These are phyloP conservation scores for Phocides pigmalion DNA, from an alignment of 1,140 invertebrate species.

Conservation along the genomic window DNA sequence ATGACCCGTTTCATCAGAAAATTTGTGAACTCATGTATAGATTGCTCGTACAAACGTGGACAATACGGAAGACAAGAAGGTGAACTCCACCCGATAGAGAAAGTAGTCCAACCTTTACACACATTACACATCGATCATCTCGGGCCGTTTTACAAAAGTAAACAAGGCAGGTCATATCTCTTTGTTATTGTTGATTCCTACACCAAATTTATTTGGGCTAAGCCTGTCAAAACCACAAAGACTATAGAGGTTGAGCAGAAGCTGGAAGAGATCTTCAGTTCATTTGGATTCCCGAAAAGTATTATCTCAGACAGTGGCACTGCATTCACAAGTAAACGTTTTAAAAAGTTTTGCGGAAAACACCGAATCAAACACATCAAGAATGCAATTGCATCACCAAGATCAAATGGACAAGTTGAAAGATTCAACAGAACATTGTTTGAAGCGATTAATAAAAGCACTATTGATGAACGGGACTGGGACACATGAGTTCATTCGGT, in stretches of 20 bases:
- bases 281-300: constrained; percentile 7
- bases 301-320: constrained; percentile 20
- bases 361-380: constrained; percentile 15
- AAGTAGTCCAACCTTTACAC: constrained; percentile 2
- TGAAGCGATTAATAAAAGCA: constrained; percentile 15
- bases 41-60: neutral
- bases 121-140: constrained; percentile 19
- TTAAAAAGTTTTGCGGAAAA: constrained; percentile 16
- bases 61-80: constrained; percentile 13
- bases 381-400: constrained; percentile 9
- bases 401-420: constrained; percentile 18
- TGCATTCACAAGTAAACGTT: constrained; percentile 14
- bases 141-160: constrained; percentile 20
- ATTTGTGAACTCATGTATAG: constrained; percentile 3
- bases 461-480: constrained; percentile 11
- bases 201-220: constrained; percentile 14
- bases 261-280: neutral
- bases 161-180: neutral
- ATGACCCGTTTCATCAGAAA: constrained; percentile 15
- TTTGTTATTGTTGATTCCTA: constrained; percentile 4
- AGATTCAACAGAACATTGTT: constrained; percentile 17
- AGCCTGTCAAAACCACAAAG: neutral
- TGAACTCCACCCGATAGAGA: constrained; percentile 12
- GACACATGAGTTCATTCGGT: constrained; percentile 4
- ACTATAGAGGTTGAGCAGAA: constrained; percentile 1